Percentiles rank a stretch among this genome's conserved stretches.
Evolutionary conservation across 2,888 invertebrate genomes (phyloP).

Genomic region (Plutella xylostella): DNA sequence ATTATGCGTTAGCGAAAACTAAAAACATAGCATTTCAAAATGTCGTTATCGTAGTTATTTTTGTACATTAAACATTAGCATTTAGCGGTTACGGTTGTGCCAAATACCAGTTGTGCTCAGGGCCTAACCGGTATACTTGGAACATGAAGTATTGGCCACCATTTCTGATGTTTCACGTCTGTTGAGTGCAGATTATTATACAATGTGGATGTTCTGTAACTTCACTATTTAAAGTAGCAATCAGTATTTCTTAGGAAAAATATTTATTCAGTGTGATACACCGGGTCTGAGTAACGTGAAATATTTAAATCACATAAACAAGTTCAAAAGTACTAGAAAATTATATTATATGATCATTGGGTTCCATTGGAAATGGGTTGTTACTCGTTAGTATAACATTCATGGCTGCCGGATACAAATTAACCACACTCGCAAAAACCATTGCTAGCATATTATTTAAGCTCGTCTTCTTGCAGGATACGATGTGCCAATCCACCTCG

Average conservation of each 20-base stretch:
- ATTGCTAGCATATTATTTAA: background rate
- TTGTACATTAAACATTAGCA: conserved; percentile 5
- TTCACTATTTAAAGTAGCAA: no score
- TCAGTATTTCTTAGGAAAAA: no score
- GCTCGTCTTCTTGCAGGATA: background rate
- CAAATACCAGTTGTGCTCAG: background rate
- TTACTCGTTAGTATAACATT: background rate
- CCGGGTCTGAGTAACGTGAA: no score
- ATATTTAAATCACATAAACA: no score
- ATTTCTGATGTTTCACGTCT: no score
- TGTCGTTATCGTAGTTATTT: conserved; percentile 8
- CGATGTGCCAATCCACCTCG: background rate
- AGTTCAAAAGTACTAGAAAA: no score
- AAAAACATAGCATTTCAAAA: background rate
- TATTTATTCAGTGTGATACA: no score
- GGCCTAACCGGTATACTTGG: background rate
- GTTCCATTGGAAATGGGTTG: background rate
- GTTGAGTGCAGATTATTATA: no score
- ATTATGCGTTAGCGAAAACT: no score
- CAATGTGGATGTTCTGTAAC: no score
- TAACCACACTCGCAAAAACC: background rate
- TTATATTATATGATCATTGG: no score
- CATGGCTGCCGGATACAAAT: background rate
- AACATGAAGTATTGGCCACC: background rate
- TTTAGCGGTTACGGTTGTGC: conserved; percentile 5